phyloP scores from a whole-genome alignment of 2,888 invertebrate species.

The Drosophila setosimentum region DNA sequence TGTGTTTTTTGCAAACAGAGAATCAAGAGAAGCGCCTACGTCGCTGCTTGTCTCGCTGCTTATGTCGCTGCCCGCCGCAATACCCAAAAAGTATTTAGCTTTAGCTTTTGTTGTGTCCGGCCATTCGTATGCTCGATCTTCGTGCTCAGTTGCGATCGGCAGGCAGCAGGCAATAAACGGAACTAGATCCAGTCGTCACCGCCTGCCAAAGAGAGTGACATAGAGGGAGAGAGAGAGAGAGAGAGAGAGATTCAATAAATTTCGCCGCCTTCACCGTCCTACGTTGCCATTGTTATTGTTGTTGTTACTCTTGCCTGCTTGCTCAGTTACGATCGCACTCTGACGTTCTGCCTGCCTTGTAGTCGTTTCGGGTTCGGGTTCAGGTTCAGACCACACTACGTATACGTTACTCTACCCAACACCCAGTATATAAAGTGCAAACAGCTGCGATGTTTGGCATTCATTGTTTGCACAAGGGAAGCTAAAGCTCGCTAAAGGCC shows the following conservation, averaged over 20 bases:
- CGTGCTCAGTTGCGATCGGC: conserved; percentile 59
- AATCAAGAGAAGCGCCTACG: conserved; percentile 33
- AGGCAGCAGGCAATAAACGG: conserved; percentile 63
- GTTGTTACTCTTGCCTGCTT: conserved; percentile 6
- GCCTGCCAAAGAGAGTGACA: conserved; percentile 16
- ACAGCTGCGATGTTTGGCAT: conserved; percentile 65
- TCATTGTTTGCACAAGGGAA: conserved; percentile 73
- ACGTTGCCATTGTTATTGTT: conserved; percentile 15
- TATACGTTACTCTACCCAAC: conserved; percentile 39
- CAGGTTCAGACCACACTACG: conserved; percentile 54
- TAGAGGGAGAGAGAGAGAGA: neutral
- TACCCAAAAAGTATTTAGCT: conserved; percentile 38
- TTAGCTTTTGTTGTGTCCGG: conserved; percentile 34
- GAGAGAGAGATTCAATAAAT: conserved; percentile 37
- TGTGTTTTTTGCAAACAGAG: conserved; percentile 10
- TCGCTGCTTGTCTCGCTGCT: conserved; percentile 5
- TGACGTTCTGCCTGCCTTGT: conserved; percentile 22
- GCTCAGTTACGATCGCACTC: conserved; percentile 7
- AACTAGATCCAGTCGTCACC: conserved; percentile 48
- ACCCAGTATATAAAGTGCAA: conserved; percentile 67
- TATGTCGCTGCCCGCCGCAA: conserved; percentile 2
- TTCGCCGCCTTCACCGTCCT: conserved; percentile 41
- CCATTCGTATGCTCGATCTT: conserved; percentile 32
- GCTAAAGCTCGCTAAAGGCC: conserved; percentile 37
- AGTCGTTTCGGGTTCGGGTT: conserved; percentile 37